Base-by-base conservation (phyloP, 2,888 invertebrate genomes). In the Bellardia pandia region DNA sequence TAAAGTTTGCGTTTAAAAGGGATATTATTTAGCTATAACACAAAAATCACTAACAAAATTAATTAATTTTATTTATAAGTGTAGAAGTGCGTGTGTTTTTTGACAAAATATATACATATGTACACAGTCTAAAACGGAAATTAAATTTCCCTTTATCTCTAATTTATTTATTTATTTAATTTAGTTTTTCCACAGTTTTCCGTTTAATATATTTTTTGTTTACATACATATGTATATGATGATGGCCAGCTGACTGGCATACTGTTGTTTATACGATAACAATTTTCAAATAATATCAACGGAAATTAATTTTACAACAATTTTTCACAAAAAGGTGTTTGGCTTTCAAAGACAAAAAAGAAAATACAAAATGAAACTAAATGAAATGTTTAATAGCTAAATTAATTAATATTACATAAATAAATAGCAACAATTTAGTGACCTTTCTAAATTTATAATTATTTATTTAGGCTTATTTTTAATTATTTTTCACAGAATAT, bases 71-170 rank as follows among this genome's bases (percentile, higher is more conserved):
- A 5, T 60, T 40, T 53, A 16, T 23, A 23, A 23, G 23, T 14
- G 13, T 48, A 3, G 3, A 51, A 11, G 45, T 53, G n/a, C 3
- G 53, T 58, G 13, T 51, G 53, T 68, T 56, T 9, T 40, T 5
- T 40, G n/a, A 4, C n/a, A n/a, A 7, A 42, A 23, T 60, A n/a
- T 53, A 40, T 48, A 30, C n/a, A 40, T n/a, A n/a, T n/a, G n/a
- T 48, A 37, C 4, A 37, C 48, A 30, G 30, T 9, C 53, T 37
- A 76, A 81, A 87, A 87, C 81, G 87, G 87, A 87, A 85, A 87
- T 87, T 87, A 78, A 81, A 87, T 82, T 85, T 85, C 69, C 69
- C 51, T 78, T 85, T 85, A 82, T 86, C 75, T 75, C 40, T 76
- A 60, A 80, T 79, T 30, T 37, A 37, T 37, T 69, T 76, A 82